phyloP scores from a whole-genome alignment of 2,113 vertebrate species.

The Anser cygnoides region DNA sequence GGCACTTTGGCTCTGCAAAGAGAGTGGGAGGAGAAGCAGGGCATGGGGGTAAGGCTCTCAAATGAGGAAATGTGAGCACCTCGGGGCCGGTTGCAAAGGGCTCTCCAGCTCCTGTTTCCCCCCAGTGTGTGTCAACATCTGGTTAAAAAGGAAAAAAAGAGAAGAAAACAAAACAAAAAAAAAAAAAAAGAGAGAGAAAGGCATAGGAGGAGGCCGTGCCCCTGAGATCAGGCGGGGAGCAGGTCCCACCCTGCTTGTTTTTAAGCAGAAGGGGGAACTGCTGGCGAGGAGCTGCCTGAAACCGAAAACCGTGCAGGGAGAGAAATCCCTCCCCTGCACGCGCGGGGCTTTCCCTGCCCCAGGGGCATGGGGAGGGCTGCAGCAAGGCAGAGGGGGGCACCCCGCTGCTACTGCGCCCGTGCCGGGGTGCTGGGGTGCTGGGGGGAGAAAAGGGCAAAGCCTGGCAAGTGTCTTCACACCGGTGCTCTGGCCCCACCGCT shows the following conservation, averaged over 20 bases:
- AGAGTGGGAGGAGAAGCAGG: neutral
- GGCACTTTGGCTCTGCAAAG: neutral
- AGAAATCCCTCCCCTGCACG: neutral
- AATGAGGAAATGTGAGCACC: neutral
- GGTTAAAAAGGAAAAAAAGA: neutral
- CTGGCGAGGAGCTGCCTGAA: neutral
- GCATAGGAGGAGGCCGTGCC: neutral
- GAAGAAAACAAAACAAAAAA: neutral
- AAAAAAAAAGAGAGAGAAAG: neutral
- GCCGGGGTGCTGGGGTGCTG: neutral
- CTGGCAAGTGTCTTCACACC: neutral
- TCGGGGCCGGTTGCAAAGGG: neutral
- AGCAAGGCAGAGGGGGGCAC: neutral
- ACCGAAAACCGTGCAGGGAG: neutral
- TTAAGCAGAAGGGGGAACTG: neutral
- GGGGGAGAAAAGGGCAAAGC: neutral
- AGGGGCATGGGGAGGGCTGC: neutral
- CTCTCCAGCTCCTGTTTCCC: neutral
- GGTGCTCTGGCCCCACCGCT: neutral
- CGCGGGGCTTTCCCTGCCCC: neutral
- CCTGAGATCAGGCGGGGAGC: neutral
- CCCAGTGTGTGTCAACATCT: neutral
- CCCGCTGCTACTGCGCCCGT: accelerated
- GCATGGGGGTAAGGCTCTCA: neutral
- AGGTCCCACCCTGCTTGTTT: slow-evolving; percentile 32